phyloP scores from a whole-genome alignment of 2,113 vertebrate species.

The Amphiprion percula region DNA sequence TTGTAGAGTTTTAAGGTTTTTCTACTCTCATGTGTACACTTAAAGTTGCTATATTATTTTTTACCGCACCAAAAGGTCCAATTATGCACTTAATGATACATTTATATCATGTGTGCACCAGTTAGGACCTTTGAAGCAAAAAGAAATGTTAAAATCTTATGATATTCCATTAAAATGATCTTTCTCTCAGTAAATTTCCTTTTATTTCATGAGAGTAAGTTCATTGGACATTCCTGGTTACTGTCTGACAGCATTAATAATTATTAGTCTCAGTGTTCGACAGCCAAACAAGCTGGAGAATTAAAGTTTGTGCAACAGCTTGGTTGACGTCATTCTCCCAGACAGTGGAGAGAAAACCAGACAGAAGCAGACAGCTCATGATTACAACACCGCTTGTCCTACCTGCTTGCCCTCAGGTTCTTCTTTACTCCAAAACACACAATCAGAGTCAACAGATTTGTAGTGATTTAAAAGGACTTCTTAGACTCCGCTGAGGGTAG shows the following conservation, averaged over 20 bases:
- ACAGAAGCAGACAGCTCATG: constrained; percentile 53
- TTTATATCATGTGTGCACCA: too few species aligned
- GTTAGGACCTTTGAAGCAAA: too few species aligned
- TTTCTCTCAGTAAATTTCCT: too few species aligned
- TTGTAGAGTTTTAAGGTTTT: too few species aligned
- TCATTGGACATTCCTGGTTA: too few species aligned
- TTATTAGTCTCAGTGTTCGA: background rate
- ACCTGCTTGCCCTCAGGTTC: constrained; percentile 49
- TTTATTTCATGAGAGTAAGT: too few species aligned
- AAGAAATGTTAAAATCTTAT: too few species aligned
- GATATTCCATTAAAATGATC: too few species aligned
- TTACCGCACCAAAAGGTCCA: too few species aligned
- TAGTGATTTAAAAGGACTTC: constrained; percentile 27
- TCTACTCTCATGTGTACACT: too few species aligned
- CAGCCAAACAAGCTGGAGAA: background rate
- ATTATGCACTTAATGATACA: too few species aligned
- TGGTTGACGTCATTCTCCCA: constrained; percentile 48
- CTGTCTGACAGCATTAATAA: background rate
- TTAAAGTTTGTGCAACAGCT: constrained; percentile 32
- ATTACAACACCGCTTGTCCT: constrained; percentile 47
- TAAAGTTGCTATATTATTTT: too few species aligned
- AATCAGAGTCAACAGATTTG: constrained; percentile 28
- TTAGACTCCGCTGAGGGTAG: background rate
- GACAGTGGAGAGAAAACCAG: constrained; percentile 44
- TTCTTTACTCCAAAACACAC: background rate